Conservation (phyloP, 2,888 invertebrate species). For the Dynastes maya region DNA sequence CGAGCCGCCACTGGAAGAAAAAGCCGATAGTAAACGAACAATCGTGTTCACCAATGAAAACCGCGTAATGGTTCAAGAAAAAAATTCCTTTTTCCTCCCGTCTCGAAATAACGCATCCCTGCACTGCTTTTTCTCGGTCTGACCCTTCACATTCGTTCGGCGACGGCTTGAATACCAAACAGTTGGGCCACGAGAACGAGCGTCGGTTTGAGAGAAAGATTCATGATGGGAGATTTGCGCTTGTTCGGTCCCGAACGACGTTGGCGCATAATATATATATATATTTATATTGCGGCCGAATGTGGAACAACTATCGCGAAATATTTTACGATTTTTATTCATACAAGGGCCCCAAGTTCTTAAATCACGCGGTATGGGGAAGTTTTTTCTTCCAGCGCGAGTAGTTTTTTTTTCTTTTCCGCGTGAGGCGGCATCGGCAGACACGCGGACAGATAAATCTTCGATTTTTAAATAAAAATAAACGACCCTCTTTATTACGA, state of each 20-base stretch:
- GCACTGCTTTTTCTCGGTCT: conserved; percentile 21
- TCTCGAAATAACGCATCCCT: conserved; percentile 25
- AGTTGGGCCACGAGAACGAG: conserved; percentile 2
- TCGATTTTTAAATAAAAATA: conserved; percentile 30
- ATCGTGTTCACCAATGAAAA: conserved; percentile 36
- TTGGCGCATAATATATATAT: conserved; percentile 1
- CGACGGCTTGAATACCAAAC: conserved; percentile 22
- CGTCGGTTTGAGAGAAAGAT: neutral
- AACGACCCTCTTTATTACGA: conserved; percentile 5
- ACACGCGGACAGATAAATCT: conserved; percentile 5
- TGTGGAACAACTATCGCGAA: conserved; percentile 14
- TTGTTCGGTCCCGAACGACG: conserved; percentile 3
- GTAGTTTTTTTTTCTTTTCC: neutral
- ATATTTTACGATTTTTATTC: conserved; percentile 15
- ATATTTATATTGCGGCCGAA: conserved; percentile 22
- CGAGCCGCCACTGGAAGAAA: neutral
- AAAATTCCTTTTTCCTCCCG: neutral
- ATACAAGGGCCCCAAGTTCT: neutral
- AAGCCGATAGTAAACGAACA: conserved; percentile 12
- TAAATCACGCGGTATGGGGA: neutral
- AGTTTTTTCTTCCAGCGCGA: too few relatives aligned
- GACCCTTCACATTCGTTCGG: conserved; percentile 13
- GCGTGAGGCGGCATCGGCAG: neutral
- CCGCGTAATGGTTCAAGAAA: conserved; percentile 25
- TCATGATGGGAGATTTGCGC: conserved; percentile 4